Percentiles rank a stretch among this genome's conserved stretches.
phyloP scores from a whole-genome alignment of 2,113 vertebrate genomes.

The Phrynosoma blainvillii region DNA sequence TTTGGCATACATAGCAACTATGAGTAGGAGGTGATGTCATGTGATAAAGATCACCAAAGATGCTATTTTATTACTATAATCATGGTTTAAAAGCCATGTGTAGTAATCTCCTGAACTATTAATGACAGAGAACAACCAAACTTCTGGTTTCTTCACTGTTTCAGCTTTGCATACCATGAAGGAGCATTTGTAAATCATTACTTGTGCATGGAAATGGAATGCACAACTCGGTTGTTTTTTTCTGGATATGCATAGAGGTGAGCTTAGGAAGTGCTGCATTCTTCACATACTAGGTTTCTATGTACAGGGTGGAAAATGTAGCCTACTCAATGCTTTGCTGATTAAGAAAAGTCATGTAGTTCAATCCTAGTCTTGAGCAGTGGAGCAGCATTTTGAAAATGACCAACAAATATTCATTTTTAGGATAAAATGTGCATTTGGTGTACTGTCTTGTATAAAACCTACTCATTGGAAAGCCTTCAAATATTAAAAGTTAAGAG shows the following conservation, averaged over 20 bases:
- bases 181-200: neutral
- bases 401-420: conserved; percentile 25
- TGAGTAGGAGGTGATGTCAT: no score
- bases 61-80: no score
- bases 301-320: neutral
- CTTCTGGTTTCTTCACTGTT: neutral
- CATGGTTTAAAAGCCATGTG: no score
- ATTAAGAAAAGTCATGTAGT: conserved; percentile 8
- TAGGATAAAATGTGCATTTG: conserved; percentile 43
- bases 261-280: neutral
- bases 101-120: neutral
- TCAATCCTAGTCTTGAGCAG: conserved; percentile 38
- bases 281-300: neutral
- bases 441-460: conserved; percentile 43
- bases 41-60: no score
- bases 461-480: conserved; percentile 53
- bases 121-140: neutral
- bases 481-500: conserved; percentile 40
- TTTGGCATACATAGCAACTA: no score
- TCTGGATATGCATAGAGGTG: neutral
- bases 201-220: neutral
- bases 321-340: conserved; percentile 4
- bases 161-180: neutral
- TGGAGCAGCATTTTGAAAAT: conserved; percentile 45
- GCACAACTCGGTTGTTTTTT: neutral